phyloP scores from a whole-genome alignment of 2,797 vertebrate genomes.

The Scarus forsteni region DNA sequence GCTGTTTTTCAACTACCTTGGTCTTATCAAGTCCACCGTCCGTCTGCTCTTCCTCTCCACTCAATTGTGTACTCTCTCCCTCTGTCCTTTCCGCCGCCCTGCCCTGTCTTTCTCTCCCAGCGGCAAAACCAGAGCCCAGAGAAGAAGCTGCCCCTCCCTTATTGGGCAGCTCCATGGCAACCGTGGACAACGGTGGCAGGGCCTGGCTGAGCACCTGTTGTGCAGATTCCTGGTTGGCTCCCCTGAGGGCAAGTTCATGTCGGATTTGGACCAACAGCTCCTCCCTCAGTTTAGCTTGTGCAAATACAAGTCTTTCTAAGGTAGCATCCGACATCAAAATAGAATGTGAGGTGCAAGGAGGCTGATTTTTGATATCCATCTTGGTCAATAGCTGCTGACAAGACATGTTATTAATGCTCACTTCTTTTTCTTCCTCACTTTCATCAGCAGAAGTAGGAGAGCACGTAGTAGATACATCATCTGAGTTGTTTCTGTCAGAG shows the following conservation, averaged over 20 bases:
- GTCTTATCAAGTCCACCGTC: constrained; percentile 46
- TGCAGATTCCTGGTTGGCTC: constrained; percentile 75
- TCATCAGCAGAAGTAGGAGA: constrained; percentile 61
- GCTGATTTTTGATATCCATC: constrained; percentile 34
- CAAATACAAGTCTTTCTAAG: constrained; percentile 27
- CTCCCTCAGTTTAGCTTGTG: constrained; percentile 69
- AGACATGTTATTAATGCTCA: constrained; percentile 18
- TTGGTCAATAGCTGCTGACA: constrained; percentile 40
- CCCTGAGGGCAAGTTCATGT: constrained; percentile 29
- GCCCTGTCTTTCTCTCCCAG: constrained; percentile 64
- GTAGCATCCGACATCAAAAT: constrained; percentile 16
- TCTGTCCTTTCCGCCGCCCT: constrained; percentile 60
- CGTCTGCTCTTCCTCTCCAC: constrained; percentile 55
- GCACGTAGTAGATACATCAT: constrained; percentile 6
- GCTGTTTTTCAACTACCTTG: constrained; percentile 32
- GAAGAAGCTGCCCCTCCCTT: constrained; percentile 52
- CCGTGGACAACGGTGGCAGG: constrained; percentile 80
- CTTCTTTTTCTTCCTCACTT: constrained; percentile 59
- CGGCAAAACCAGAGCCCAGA: constrained; percentile 60
- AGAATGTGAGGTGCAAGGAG: constrained; percentile 15
- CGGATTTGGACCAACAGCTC: constrained; percentile 60
- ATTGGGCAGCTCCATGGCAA: constrained; percentile 80
- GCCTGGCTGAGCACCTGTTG: constrained; percentile 81
- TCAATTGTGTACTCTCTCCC: constrained; percentile 55
- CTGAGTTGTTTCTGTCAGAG: constrained; percentile 16